A percentile compares a stretch with the other conserved stretches of the same genome.
phyloP scores from a whole-genome alignment of 2,113 vertebrate genomes.

The Burhinus bistriatus region DNA sequence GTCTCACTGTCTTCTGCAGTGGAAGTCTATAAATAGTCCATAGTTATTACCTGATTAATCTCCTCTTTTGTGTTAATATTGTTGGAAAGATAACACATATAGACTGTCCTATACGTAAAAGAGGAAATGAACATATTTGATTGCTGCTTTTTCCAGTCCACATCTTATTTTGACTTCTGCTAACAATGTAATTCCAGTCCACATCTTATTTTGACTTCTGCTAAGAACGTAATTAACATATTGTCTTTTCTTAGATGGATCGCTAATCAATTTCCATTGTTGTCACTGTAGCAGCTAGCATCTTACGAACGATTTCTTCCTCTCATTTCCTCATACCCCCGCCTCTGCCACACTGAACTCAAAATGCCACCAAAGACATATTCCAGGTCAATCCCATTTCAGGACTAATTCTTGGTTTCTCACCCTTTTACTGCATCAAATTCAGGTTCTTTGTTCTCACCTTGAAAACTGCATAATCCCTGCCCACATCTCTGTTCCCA shows the following conservation, averaged over 20 bases:
- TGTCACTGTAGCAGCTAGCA: neutral
- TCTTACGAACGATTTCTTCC: neutral
- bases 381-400: neutral
- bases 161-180: neutral
- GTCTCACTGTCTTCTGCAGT: fast-evolving
- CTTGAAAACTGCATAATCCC: neutral
- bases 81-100: neutral
- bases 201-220: neutral
- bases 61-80: neutral
- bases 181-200: neutral
- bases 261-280: neutral
- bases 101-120: neutral
- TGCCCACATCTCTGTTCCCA: conserved; percentile 11
- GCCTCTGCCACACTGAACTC: neutral
- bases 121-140: neutral
- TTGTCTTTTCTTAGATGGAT: neutral
- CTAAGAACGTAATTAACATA: neutral
- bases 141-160: neutral
- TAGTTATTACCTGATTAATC: neutral
- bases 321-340: neutral
- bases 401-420: neutral
- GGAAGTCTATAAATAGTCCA: neutral
- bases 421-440: neutral
- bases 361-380: neutral
- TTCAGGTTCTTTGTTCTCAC: neutral